Evolutionary conservation across 1,140 invertebrate genomes (phyloP).

Genomic region (Phthorimaea operculella): DNA sequence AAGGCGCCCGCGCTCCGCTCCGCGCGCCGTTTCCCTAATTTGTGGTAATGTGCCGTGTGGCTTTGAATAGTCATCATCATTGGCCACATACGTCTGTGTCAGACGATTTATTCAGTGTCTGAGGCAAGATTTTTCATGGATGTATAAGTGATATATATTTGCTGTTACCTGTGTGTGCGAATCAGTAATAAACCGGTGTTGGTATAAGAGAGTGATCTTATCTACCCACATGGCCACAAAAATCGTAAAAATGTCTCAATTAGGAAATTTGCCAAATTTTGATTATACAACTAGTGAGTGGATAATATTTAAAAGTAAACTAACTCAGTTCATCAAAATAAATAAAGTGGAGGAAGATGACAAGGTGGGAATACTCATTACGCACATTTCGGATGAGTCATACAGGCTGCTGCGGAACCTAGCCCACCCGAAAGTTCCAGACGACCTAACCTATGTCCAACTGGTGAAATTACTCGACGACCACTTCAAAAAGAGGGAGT

Average conservation of each 20-base stretch:
- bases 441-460: neutral
- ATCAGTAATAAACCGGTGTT: no score
- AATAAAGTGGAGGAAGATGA: conserved; percentile 1
- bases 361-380: conserved; percentile 6
- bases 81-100: no score
- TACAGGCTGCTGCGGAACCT: conserved; percentile 7
- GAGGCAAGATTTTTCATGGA: no score
- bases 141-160: no score
- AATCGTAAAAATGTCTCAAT: neutral
- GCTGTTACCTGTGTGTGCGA: no score
- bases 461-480: conserved; percentile 8
- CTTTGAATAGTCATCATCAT: no score
- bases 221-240: neutral
- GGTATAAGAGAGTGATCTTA: no score
- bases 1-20: no score
- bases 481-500: conserved; percentile 9
- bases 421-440: conserved; percentile 5
- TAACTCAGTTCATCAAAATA: conserved; percentile 5
- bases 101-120: no score
- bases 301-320: conserved; percentile 5
- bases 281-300: conserved; percentile 5
- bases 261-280: conserved; percentile 5
- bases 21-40: no score
- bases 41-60: no score
- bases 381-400: conserved; percentile 7